Conservation (phyloP, 2,888 invertebrate species). For the Flexamia atlantica region DNA sequence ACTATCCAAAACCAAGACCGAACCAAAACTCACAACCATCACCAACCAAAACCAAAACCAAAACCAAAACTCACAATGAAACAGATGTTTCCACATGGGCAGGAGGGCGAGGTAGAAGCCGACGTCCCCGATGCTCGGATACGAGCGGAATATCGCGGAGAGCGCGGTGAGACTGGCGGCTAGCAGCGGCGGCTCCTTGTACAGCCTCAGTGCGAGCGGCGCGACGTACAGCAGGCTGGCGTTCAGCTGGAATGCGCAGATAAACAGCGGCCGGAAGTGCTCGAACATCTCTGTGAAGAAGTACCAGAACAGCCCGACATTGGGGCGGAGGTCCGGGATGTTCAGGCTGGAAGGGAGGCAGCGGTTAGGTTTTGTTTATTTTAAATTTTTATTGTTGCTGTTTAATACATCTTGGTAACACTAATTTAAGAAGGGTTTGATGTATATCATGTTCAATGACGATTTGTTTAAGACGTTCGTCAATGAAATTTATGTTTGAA, state of each 20-base stretch:
- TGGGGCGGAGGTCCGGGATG: constrained; percentile 96
- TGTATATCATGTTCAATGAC: no score
- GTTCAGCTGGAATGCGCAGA: constrained; percentile 98
- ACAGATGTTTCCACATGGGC: constrained; percentile 94
- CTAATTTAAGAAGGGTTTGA: no score
- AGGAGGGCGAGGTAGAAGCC: constrained; percentile 93
- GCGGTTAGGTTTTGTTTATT: no score
- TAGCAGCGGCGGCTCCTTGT: constrained; percentile 88
- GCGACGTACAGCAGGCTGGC: constrained; percentile 93
- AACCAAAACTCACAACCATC: no score
- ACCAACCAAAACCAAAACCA: no score
- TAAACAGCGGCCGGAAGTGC: constrained; percentile 96
- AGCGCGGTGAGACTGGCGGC: constrained; percentile 89
- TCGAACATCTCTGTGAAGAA: constrained; percentile 99
- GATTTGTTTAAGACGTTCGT: no score
- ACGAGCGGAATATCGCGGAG: constrained; percentile 96
- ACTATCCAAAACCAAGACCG: no score
- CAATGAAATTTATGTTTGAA: no score
- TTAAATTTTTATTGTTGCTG: no score
- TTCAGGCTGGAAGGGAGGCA: constrained; percentile 88
- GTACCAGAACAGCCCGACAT: constrained; percentile 99
- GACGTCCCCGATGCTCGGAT: constrained; percentile 97
- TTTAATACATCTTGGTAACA: no score
- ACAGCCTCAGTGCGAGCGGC: constrained; percentile 89
- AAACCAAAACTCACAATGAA: constrained; percentile 86